These are phyloP conservation scores for Orthosia incerta DNA, from an alignment of 2,888 invertebrate genomes.

Conservation along the genomic window DNA sequence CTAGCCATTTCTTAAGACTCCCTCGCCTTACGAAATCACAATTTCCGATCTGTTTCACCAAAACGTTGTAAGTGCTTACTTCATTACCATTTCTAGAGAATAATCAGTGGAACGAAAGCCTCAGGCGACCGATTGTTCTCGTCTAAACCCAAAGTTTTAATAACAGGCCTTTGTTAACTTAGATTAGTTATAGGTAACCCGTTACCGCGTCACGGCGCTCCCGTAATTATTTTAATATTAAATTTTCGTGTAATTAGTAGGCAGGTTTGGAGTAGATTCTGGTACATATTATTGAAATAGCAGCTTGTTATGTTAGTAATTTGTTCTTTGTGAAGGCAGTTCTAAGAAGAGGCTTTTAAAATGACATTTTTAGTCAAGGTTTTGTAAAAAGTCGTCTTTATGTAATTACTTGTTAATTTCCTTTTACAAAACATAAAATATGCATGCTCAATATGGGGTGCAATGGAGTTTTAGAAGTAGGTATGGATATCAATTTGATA, in stretches of 20 bases:
- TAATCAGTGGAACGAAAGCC: conserved; percentile 73
- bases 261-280: conserved; percentile 21
- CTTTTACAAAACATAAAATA: too few species aligned
- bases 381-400: neutral
- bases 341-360: neutral
- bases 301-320: conserved; percentile 3
- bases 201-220: conserved; percentile 59
- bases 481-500: neutral
- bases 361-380: neutral
- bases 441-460: too few species aligned
- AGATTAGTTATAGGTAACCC: conserved; percentile 77
- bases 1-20: neutral
- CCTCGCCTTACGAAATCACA: conserved; percentile 34
- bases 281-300: conserved; percentile 24
- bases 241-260: conserved; percentile 49
- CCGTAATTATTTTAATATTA: conserved; percentile 63
- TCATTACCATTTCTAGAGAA: conserved; percentile 77
- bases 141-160: conserved; percentile 76
- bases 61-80: conserved; percentile 68
- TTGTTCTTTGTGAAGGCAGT: neutral
- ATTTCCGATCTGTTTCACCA: conserved; percentile 56
- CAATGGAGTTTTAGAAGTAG: too few species aligned
- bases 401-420: too few species aligned
- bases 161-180: conserved; percentile 77
- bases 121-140: conserved; percentile 66